A percentile compares a stretch with the other conserved stretches of the same genome.
These are phyloP conservation scores for Pontoporia blainvillei DNA, from an alignment of 2,113 vertebrate species.

Conservation along the genomic window DNA sequence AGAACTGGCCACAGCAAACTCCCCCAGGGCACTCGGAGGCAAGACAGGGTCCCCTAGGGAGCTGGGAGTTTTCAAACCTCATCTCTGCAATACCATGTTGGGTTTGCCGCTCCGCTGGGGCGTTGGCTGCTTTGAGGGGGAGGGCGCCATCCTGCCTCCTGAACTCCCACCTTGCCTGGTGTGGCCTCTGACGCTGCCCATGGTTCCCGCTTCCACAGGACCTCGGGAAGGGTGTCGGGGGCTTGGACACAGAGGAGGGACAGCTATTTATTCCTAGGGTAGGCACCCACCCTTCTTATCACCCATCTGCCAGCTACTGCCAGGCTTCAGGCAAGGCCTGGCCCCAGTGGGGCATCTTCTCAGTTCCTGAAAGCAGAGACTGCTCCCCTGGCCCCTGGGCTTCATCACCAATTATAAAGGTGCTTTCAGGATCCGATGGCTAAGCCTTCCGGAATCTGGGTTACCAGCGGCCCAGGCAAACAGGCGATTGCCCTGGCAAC, in stretches of 20 bases:
- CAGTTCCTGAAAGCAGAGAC: conserved; percentile 58
- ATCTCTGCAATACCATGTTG: conserved; percentile 44
- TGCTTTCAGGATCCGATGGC: neutral
- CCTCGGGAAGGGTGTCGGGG: neutral
- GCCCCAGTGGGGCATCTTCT: conserved; percentile 24
- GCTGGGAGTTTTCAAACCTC: conserved; percentile 9
- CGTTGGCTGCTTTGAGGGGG: neutral
- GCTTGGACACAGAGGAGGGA: neutral
- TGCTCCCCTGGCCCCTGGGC: conserved; percentile 14
- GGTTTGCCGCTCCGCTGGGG: conserved; percentile 42
- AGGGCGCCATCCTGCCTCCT: neutral
- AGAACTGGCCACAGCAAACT: neutral
- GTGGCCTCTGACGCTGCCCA: conserved; percentile 44
- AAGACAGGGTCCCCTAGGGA: neutral
- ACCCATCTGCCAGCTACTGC: conserved; percentile 6
- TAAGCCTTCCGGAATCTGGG: conserved; percentile 51
- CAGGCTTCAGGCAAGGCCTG: neutral
- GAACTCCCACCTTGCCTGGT: conserved; percentile 48
- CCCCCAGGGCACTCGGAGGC: neutral
- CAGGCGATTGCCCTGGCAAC: neutral
- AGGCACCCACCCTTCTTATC: conserved; percentile 18
- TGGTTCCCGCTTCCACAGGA: neutral
- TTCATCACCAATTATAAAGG: conserved; percentile 6
- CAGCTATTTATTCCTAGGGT: conserved; percentile 57
- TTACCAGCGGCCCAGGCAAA: neutral